A percentile compares a stretch with the other conserved stretches of the same genome.
phyloP scores from a whole-genome alignment of 2,888 invertebrate genomes.

The Poecilobothrus nobilitatus region DNA sequence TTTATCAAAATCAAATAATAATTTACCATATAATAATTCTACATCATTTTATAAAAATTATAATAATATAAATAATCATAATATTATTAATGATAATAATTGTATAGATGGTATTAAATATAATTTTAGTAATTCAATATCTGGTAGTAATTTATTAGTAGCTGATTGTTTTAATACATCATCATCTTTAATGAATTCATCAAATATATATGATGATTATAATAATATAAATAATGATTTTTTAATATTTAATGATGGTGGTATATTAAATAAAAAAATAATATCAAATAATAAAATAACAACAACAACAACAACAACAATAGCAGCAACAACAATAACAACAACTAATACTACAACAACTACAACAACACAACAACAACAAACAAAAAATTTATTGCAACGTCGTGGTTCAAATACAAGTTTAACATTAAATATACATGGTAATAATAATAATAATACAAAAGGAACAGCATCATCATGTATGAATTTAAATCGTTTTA shows the following conservation, averaged over 20 bases:
- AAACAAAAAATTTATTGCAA: conserved; percentile 60
- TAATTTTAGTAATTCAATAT: too few species aligned
- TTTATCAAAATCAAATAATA: conserved; percentile 30
- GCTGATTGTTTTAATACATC: too few species aligned
- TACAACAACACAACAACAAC: background rate
- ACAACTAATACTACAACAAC: conserved; percentile 1
- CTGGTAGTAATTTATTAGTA: too few species aligned
- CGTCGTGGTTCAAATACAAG: conserved; percentile 81
- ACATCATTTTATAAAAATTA: too few species aligned
- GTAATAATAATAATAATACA: conserved; percentile 25
- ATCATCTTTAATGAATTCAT: too few species aligned
- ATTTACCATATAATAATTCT: too few species aligned
- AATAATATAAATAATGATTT: too few species aligned
- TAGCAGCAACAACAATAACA: background rate
- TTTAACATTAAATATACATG: conserved; percentile 63
- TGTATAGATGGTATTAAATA: too few species aligned
- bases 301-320: background rate
- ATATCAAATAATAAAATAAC: conserved; percentile 8
- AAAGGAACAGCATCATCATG: conserved; percentile 43
- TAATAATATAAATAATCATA: too few species aligned
- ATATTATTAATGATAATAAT: too few species aligned
- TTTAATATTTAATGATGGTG: too few species aligned
- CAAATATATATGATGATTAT: too few species aligned
- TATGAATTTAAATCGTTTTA: conserved; percentile 47
- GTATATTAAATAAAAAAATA: background rate